These are phyloP conservation scores for Hapalemur alaotrensis DNA, from an alignment of 2,797 vertebrate species.

Conservation along the genomic window DNA sequence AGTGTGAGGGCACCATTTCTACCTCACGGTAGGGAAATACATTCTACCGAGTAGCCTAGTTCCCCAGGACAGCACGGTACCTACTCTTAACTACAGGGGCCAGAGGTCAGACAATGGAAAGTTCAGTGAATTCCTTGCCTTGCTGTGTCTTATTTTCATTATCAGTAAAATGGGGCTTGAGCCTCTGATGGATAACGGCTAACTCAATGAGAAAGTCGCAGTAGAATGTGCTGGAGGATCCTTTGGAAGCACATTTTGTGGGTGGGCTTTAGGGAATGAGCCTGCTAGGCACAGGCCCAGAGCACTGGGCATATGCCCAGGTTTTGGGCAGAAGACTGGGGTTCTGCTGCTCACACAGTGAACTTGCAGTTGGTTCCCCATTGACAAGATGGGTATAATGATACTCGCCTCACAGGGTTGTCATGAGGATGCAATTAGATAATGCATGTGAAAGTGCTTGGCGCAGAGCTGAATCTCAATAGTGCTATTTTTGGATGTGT, in stretches of 20 bases:
- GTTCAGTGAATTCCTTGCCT: background rate
- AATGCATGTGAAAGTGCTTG: constrained; percentile 21
- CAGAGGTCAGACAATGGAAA: background rate
- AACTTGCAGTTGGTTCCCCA: background rate
- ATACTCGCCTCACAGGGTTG: background rate
- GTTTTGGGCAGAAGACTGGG: background rate
- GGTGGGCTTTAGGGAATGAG: constrained; percentile 35
- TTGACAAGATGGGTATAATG: background rate
- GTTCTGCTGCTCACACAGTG: background rate
- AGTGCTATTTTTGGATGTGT: constrained; percentile 52
- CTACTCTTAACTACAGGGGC: background rate
- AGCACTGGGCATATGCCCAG: background rate
- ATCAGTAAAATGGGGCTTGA: background rate
- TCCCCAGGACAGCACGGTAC: background rate
- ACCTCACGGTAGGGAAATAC: background rate
- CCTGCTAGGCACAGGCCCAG: background rate
- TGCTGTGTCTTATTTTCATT: background rate
- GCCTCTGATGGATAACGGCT: background rate
- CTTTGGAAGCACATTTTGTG: background rate
- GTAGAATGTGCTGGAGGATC: background rate
- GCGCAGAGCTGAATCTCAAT: constrained; percentile 22
- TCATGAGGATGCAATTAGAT: constrained; percentile 58
- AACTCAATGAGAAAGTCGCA: background rate
- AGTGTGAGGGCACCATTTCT: background rate
- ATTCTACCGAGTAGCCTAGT: background rate